Evolutionary conservation across 2,113 vertebrate species (phyloP).

Genomic region (Ciconia boyciana): DNA sequence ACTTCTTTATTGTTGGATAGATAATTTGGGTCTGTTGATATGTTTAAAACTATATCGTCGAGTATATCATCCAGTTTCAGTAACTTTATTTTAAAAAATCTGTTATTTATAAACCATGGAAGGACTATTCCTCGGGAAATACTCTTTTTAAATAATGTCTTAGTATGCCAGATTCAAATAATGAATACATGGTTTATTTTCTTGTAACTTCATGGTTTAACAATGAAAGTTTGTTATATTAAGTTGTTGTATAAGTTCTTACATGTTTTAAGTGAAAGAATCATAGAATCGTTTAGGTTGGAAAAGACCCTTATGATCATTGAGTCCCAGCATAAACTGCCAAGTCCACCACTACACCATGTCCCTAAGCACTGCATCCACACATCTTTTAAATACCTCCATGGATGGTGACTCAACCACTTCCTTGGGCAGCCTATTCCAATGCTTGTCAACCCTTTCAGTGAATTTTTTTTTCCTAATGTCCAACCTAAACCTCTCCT

Average conservation of each 20-base stretch:
- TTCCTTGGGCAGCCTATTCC: background rate
- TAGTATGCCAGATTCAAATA: background rate
- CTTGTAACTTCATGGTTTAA: background rate
- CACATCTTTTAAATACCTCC: background rate
- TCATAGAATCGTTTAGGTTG: background rate
- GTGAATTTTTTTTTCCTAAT: background rate
- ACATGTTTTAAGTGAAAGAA: background rate
- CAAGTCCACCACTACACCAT: background rate
- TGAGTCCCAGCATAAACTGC: background rate
- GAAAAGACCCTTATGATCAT: background rate
- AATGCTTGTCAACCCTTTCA: background rate
- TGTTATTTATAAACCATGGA: background rate
- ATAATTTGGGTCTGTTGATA: background rate
- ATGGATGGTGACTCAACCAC: background rate
- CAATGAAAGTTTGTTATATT: background rate
- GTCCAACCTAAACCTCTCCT: background rate
- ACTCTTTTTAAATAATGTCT: background rate
- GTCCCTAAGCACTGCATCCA: background rate
- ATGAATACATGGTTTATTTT: background rate
- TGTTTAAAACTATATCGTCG: background rate
- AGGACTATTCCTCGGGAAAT: background rate
- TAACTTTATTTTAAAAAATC: background rate
- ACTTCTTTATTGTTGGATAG: background rate
- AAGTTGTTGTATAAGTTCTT: background rate
- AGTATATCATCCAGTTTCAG: background rate